These are phyloP conservation scores for Drosophila prosaltans DNA, from an alignment of 1,140 invertebrate genomes.

Conservation along the genomic window DNA sequence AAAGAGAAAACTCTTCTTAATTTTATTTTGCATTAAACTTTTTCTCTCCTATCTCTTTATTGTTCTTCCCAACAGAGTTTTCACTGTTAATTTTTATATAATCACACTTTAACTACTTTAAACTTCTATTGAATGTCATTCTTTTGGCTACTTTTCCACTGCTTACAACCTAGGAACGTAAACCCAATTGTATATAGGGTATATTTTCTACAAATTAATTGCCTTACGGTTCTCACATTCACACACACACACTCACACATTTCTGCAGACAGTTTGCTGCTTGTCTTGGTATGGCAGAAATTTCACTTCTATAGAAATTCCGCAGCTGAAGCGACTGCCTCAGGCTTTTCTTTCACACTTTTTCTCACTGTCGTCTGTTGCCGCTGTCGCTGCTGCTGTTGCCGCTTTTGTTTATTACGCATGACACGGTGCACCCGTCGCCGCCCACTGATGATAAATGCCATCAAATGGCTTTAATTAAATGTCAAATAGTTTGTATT, in stretches of 20 bases:
- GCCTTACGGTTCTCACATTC: constrained; percentile 78
- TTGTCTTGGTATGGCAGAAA: constrained; percentile 57
- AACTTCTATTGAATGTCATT: background rate
- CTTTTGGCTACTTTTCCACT: background rate
- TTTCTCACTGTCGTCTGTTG: constrained; percentile 44
- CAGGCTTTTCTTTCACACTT: constrained; percentile 64
- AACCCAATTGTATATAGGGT: constrained; percentile 36
- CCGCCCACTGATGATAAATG: constrained; percentile 69
- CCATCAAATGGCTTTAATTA: constrained; percentile 73
- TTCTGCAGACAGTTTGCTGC: background rate
- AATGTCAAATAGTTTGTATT: constrained; percentile 53
- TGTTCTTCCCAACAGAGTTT: too few species aligned
- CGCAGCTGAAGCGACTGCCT: constrained; percentile 36
- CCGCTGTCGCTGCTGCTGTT: constrained; percentile 19
- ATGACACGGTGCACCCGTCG: constrained; percentile 36
- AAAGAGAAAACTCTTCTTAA: too few species aligned
- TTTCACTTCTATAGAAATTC: constrained; percentile 80
- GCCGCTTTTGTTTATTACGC: constrained; percentile 72
- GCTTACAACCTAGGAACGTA: constrained; percentile 1
- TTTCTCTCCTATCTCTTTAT: too few species aligned
- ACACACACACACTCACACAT: constrained; percentile 33
- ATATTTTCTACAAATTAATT: constrained; percentile 74
- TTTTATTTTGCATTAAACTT: too few species aligned
- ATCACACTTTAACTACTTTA: background rate
- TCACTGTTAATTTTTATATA: too few species aligned